phyloP scores from a whole-genome alignment of 1,140 invertebrate genomes.

The Eriocheir sinensis region DNA sequence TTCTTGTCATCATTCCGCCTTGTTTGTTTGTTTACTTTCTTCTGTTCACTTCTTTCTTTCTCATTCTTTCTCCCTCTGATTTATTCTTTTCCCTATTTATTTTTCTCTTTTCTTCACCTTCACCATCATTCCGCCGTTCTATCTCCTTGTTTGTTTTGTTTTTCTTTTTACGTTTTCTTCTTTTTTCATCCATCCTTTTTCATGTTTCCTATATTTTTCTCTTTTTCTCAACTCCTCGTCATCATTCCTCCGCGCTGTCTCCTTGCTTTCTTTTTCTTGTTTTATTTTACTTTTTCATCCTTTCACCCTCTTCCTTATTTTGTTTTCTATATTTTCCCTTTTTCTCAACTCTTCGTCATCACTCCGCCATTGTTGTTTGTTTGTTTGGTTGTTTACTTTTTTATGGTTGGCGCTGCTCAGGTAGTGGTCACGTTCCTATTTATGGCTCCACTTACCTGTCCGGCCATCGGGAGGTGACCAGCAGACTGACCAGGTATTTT shows the following conservation, averaged over 20 bases:
- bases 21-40: neutral
- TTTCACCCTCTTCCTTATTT: neutral
- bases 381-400: neutral
- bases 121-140: neutral
- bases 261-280: too few species aligned
- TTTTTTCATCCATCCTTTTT: too few species aligned
- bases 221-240: neutral
- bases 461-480: neutral
- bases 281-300: neutral
- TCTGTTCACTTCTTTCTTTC: constrained; percentile 21
- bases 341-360: neutral
- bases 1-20: neutral
- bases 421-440: neutral
- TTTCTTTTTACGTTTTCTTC: neutral
- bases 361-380: neutral
- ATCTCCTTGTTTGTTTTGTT: neutral
- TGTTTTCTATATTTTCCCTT: neutral
- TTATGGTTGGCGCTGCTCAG: neutral
- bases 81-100: neutral
- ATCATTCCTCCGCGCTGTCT: neutral
- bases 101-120: neutral
- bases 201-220: neutral
- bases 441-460: neutral
- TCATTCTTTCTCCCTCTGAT: constrained; percentile 4
- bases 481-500: neutral